These are phyloP conservation scores for Pao palembangensis DNA, from an alignment of 2,113 vertebrate genomes.

Conservation along the genomic window DNA sequence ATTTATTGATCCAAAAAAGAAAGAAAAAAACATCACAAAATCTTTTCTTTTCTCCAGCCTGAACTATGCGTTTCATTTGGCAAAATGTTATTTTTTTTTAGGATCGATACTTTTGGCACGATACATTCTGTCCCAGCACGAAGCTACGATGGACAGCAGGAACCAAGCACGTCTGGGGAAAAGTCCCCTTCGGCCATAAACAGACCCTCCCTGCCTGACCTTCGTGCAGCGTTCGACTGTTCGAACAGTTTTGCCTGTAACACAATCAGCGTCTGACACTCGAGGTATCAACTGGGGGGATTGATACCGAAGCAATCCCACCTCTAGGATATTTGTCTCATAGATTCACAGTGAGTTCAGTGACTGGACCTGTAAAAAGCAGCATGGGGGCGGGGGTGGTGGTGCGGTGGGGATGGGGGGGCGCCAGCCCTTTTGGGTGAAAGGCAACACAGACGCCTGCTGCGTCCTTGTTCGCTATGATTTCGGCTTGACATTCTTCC, in stretches of 20 bases:
- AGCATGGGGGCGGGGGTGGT: conserved; percentile 49
- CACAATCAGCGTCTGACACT: conserved; percentile 27
- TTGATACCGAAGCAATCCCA: conserved; percentile 33
- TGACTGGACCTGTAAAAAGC: conserved; percentile 63
- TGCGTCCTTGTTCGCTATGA: conserved; percentile 22
- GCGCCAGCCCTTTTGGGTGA: conserved; percentile 74
- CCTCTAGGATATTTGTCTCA: conserved; percentile 35
- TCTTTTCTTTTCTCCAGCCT: too few relatives aligned
- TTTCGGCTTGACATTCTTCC: conserved; percentile 28
- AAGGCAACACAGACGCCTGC: conserved; percentile 61
- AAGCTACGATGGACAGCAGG: conserved; percentile 44
- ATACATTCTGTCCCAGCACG: conserved; percentile 26
- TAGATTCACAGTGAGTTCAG: conserved; percentile 65
- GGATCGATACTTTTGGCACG: conserved; percentile 39
- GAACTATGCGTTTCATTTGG: too few relatives aligned
- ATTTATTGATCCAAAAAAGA: neutral
- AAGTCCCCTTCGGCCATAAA: neutral
- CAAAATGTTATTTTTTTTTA: conserved; percentile 30
- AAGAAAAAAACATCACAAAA: conserved; percentile 7
- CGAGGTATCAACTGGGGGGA: conserved; percentile 19
- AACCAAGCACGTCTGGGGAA: conserved; percentile 18
- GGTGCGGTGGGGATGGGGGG: conserved; percentile 3
- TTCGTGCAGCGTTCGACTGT: too few relatives aligned
- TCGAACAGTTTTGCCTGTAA: neutral
- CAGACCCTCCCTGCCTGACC: neutral